These are phyloP conservation scores for Hypocryptadius cinnamomeus DNA, from an alignment of 2,113 vertebrate genomes.

Conservation along the genomic window DNA sequence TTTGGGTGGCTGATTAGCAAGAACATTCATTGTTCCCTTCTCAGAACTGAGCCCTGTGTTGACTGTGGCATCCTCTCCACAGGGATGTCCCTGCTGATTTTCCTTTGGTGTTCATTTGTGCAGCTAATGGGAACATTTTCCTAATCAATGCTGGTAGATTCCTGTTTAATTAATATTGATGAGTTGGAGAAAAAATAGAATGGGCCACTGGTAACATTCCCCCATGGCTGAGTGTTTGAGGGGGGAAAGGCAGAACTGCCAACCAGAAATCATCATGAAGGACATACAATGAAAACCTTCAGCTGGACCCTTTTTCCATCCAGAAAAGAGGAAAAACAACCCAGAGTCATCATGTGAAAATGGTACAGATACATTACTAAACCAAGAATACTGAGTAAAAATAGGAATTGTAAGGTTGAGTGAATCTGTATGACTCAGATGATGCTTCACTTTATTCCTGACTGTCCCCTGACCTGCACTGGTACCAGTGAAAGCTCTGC, in stretches of 20 bases:
- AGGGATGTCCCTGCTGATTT: not conserved
- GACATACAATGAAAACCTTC: not conserved
- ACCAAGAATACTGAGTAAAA: not conserved
- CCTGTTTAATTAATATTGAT: not conserved
- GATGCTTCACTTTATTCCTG: not conserved
- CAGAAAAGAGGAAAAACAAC: not conserved
- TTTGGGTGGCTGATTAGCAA: not conserved
- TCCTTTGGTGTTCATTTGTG: not conserved
- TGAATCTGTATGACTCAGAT: not conserved
- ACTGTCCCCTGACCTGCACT: not conserved
- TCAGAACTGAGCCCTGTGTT: not conserved
- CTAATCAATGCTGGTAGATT: not conserved
- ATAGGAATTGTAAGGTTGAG: not conserved
- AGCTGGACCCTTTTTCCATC: not conserved
- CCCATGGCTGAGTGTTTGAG: not conserved
- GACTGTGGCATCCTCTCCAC: not conserved
- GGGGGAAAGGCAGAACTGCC: not conserved
- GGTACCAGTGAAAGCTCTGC: not conserved
- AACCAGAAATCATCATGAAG: not conserved
- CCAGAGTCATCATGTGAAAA: not conserved
- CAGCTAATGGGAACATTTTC: conserved; percentile 12
- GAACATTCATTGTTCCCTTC: not conserved
- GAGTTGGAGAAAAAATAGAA: not conserved
- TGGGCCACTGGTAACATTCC: not conserved
- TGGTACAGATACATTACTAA: not conserved